phyloP scores from a whole-genome alignment of 1,140 invertebrate genomes.

The Musca vetustissima region DNA sequence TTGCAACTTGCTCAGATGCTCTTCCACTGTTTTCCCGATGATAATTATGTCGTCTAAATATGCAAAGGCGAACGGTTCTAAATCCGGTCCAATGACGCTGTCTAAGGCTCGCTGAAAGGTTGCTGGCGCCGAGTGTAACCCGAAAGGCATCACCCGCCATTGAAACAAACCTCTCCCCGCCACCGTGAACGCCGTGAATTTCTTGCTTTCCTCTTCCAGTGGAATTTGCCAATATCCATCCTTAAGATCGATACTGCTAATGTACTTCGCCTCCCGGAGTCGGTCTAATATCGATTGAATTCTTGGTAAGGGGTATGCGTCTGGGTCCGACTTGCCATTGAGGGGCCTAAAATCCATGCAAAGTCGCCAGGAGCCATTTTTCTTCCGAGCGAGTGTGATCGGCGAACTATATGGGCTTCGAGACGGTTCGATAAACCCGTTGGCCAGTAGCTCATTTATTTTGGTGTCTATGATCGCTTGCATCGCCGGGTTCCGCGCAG shows the following conservation, averaged over 20 bases:
- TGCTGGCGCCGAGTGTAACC: slow-evolving; percentile 27
- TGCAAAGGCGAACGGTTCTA: slow-evolving; percentile 34
- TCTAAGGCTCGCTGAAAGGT: slow-evolving; percentile 54
- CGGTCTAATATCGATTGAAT: slow-evolving; percentile 55
- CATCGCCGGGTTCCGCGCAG: not conserved
- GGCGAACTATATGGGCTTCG: not conserved
- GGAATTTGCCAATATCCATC: slow-evolving; percentile 50
- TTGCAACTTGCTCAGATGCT: slow-evolving; percentile 36
- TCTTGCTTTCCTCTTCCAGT: slow-evolving; percentile 34
- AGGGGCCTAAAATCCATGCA: slow-evolving; percentile 52
- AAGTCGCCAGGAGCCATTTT: slow-evolving; percentile 31
- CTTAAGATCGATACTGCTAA: slow-evolving; percentile 50
- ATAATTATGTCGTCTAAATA: slow-evolving; percentile 55
- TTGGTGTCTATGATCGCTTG: slow-evolving; percentile 7
- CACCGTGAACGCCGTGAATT: slow-evolving; percentile 56
- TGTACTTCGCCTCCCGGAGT: slow-evolving; percentile 37
- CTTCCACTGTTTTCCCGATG: slow-evolving; percentile 7
- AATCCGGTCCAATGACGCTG: slow-evolving; percentile 30
- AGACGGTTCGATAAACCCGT: not conserved
- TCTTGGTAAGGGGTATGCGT: slow-evolving; percentile 54
- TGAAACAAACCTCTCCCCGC: slow-evolving; percentile 51
- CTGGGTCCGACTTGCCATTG: slow-evolving; percentile 43
- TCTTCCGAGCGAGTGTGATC: slow-evolving; percentile 24
- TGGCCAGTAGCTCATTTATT: slow-evolving; percentile 10
- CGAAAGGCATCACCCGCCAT: slow-evolving; percentile 55